Evolutionary conservation across 2,113 vertebrate species (phyloP).

Genomic region (Tupaia chinensis): DNA sequence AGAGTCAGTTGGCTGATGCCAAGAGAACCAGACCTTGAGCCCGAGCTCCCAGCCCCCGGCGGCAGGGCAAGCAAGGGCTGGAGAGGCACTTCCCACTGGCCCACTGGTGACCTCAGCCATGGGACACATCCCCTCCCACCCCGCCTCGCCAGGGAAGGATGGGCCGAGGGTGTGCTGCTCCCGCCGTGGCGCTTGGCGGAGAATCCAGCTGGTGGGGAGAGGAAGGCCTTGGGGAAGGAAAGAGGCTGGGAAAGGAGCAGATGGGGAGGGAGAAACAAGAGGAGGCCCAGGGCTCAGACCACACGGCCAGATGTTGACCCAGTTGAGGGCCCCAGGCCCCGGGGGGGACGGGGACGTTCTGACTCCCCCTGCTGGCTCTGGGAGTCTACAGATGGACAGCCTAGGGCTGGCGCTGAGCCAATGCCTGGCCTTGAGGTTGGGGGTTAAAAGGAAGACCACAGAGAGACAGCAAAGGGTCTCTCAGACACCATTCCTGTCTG

Average conservation of each 20-base stretch:
- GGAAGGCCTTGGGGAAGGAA: conserved; percentile 70
- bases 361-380: background rate
- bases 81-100: conserved; percentile 77
- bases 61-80: conserved; percentile 35
- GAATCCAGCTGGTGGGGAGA: conserved; percentile 74
- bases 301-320: conserved; percentile 79
- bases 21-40: conserved; percentile 80
- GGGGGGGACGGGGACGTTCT: background rate
- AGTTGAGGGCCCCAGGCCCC: conserved; percentile 62
- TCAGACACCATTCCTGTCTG: background rate
- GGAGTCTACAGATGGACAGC: background rate
- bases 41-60: conserved; percentile 18
- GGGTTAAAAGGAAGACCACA: background rate
- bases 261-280: conserved; percentile 52
- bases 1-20: conserved; percentile 64
- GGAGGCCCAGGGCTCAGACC: conserved; percentile 60
- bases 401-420: background rate
- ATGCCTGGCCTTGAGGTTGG: background rate
- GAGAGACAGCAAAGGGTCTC: background rate
- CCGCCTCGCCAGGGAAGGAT: accelerated
- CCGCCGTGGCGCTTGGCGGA: conserved; percentile 14
- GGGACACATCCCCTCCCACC: conserved; percentile 69
- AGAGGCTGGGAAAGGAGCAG: conserved; percentile 48
- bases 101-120: conserved; percentile 78
- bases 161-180: conserved; percentile 63